phyloP scores from a whole-genome alignment of 2,888 invertebrate genomes.

The Pilophorus perplexus region DNA sequence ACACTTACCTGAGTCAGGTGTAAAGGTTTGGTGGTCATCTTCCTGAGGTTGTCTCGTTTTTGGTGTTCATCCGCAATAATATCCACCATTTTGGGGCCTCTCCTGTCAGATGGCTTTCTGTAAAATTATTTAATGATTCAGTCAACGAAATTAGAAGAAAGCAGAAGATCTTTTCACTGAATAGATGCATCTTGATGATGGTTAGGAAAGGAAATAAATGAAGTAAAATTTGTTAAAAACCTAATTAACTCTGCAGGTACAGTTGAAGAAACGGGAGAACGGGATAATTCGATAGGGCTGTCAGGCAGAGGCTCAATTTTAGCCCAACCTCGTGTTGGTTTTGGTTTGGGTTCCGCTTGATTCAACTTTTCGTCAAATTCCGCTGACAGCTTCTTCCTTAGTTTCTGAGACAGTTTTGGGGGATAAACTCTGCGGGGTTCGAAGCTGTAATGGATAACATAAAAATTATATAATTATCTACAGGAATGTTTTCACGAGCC shows the following conservation, averaged over 20 bases:
- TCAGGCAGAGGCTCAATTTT: conserved; percentile 23
- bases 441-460: conserved; percentile 34
- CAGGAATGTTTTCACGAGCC: background rate
- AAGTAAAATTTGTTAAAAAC: too few relatives aligned
- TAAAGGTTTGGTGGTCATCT: conserved; percentile 70
- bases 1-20: conserved; percentile 67
- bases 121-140: too few relatives aligned
- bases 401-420: conserved; percentile 62
- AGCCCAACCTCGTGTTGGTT: conserved; percentile 38
- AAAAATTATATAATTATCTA: background rate
- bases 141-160: too few relatives aligned
- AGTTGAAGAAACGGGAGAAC: too few relatives aligned
- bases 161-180: too few relatives aligned
- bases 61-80: conserved; percentile 73
- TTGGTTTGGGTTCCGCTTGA: conserved; percentile 14
- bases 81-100: conserved; percentile 53
- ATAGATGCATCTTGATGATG: too few relatives aligned
- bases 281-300: background rate
- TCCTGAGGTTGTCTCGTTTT: conserved; percentile 67
- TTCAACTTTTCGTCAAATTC: conserved; percentile 53
- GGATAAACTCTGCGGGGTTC: conserved; percentile 50
- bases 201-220: too few relatives aligned
- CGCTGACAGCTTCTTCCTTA: conserved; percentile 60
- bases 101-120: too few relatives aligned
- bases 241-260: too few relatives aligned